Conservation (phyloP, 2,113 vertebrate genomes). For the Nyctibius bracteatus region DNA sequence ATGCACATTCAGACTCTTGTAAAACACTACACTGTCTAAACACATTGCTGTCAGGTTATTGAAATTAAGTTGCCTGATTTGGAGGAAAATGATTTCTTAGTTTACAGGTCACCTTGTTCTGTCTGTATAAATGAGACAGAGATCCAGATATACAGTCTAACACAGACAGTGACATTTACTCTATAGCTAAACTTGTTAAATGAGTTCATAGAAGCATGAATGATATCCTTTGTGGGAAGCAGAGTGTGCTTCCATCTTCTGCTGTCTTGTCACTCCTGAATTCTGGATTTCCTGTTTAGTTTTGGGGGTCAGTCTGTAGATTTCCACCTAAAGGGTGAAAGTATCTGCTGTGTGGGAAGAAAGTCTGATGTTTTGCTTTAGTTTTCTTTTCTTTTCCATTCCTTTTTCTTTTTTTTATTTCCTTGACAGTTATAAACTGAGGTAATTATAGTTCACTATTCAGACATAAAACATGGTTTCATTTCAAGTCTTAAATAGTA, state of each 20-base stretch:
- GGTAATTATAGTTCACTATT: conserved; percentile 31
- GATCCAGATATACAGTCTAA: background rate
- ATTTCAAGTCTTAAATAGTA: conserved; percentile 41
- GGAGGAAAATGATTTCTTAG: background rate
- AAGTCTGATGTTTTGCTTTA: background rate
- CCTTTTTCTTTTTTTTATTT: background rate
- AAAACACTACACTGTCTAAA: background rate
- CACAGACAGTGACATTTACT: background rate
- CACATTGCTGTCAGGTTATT: background rate
- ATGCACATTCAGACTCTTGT: background rate
- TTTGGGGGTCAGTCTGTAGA: background rate
- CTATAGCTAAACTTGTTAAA: background rate
- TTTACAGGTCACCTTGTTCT: background rate
- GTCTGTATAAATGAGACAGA: background rate
- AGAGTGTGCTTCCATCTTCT: background rate
- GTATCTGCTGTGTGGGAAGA: background rate
- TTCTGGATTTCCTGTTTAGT: background rate
- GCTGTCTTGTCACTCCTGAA: background rate
- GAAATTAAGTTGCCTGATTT: background rate
- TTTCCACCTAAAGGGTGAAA: background rate
- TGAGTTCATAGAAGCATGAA: background rate
- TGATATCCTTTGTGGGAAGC: background rate
- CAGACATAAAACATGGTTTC: conserved; percentile 44
- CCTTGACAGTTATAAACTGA: conserved; percentile 6
- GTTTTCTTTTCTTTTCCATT: background rate